Evolutionary conservation across 2,797 vertebrate species (phyloP).

Genomic region (Crenichthys baileyi): DNA sequence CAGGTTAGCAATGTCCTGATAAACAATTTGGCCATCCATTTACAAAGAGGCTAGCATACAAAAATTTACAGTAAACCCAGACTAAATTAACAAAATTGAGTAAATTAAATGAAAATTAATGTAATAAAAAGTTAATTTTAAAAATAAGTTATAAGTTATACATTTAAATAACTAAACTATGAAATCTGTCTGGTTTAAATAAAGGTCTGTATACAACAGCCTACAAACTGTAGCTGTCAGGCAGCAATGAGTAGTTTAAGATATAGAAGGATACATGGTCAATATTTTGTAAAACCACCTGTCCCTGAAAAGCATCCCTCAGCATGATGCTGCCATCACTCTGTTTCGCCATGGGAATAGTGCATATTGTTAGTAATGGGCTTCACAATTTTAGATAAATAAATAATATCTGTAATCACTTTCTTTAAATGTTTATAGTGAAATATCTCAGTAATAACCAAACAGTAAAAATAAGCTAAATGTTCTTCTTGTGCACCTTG

Average conservation of each 20-base stretch:
- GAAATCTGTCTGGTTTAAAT: too few species aligned
- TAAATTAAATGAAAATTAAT: not conserved
- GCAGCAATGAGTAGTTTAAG: not conserved
- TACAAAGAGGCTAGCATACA: not conserved
- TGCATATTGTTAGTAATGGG: too few species aligned
- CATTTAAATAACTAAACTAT: not conserved
- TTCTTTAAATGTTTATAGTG: too few species aligned
- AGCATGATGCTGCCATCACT: too few species aligned
- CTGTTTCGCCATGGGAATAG: too few species aligned
- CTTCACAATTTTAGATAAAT: not conserved
- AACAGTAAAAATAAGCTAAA: too few species aligned
- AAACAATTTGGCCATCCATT: not conserved
- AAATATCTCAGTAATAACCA: too few species aligned
- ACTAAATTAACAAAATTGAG: not conserved
- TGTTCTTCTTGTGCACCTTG: constrained; percentile 46
- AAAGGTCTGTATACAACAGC: not conserved
- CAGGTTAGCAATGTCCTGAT: too few species aligned
- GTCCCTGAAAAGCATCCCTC: too few species aligned
- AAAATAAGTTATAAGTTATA: not conserved
- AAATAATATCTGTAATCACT: too few species aligned
- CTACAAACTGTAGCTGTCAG: not conserved
- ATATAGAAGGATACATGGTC: not conserved
- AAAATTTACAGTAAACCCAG: not conserved
- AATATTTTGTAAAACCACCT: too few species aligned
- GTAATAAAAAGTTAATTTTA: not conserved